phyloP scores from a whole-genome alignment of 2,113 vertebrate genomes.

The Reinhardtius hippoglossoides region DNA sequence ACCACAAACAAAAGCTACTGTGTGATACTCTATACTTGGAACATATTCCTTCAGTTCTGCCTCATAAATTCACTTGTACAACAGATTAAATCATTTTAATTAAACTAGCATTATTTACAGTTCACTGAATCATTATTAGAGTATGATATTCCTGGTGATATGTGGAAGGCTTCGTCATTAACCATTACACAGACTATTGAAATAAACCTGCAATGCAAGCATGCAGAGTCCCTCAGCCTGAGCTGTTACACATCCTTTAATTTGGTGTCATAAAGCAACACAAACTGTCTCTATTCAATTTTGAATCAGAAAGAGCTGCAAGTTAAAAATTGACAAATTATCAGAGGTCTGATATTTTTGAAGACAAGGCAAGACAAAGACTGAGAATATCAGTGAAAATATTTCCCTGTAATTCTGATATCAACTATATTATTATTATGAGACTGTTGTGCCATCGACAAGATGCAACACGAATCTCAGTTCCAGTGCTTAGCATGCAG shows the following conservation, averaged over 20 bases:
- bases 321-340: conserved; percentile 40
- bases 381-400: neutral
- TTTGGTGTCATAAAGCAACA: conserved; percentile 25
- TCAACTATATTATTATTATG: neutral
- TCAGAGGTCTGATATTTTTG: neutral
- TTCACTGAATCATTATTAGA: neutral
- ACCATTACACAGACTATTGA: neutral
- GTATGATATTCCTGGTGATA: neutral
- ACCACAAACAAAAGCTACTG: neutral
- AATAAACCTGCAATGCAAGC: conserved; percentile 11
- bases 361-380: neutral
- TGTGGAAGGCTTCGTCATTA: neutral
- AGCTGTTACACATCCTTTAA: conserved; percentile 24
- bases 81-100: neutral
- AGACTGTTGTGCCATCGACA: neutral
- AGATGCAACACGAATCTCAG: neutral
- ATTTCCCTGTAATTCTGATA: neutral
- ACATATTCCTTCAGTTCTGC: neutral
- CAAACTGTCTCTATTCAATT: conserved; percentile 22
- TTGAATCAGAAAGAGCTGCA: conserved; percentile 35
- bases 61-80: neutral
- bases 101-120: neutral
- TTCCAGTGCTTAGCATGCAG: neutral
- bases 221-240: neutral
- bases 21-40: neutral